A percentile compares a stretch with the other conserved stretches of the same genome.
Evolutionary conservation across 2,113 vertebrate genomes (phyloP).

Genomic region (Melanotaenia duboulayi): DNA sequence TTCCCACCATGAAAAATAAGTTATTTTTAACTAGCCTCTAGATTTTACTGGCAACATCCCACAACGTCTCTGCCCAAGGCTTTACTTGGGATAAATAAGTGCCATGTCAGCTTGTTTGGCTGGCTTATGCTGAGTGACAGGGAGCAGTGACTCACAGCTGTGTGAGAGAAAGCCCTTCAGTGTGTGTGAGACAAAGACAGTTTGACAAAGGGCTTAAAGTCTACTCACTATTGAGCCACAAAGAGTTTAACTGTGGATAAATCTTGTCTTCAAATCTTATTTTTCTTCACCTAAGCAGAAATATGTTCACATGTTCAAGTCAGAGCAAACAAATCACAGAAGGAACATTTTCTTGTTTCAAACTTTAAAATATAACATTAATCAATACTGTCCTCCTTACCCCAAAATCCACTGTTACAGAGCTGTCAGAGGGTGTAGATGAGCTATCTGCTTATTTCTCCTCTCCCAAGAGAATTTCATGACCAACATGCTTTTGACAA

Average conservation of each 20-base stretch:
- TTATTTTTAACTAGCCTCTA: constrained; percentile 41
- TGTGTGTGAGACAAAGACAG: constrained; percentile 34
- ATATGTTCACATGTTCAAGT: background rate
- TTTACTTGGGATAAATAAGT: constrained; percentile 63
- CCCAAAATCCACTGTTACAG: constrained; percentile 36
- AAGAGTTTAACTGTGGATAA: background rate
- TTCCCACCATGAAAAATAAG: constrained; percentile 14
- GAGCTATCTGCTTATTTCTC: constrained; percentile 10
- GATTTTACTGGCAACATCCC: constrained; percentile 41
- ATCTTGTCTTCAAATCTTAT: too few relatives aligned
- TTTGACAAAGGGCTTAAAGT: constrained; percentile 61
- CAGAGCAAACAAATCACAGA: background rate
- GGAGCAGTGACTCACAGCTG: constrained; percentile 53
- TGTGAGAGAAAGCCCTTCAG: constrained; percentile 44
- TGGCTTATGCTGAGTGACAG: constrained; percentile 59
- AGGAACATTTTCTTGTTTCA: background rate
- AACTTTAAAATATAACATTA: constrained; percentile 1
- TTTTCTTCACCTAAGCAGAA: background rate
- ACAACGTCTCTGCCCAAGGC: constrained; percentile 33
- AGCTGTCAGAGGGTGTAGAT: constrained; percentile 11
- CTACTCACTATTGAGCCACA: constrained; percentile 26
- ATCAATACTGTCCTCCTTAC: constrained; percentile 42
- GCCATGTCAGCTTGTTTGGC: constrained; percentile 68
- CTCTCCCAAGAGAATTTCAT: constrained; percentile 11
- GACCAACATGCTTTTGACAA: constrained; percentile 68